Conservation (phyloP, 2,797 vertebrate species). For the Rhyacichthys aspro region DNA sequence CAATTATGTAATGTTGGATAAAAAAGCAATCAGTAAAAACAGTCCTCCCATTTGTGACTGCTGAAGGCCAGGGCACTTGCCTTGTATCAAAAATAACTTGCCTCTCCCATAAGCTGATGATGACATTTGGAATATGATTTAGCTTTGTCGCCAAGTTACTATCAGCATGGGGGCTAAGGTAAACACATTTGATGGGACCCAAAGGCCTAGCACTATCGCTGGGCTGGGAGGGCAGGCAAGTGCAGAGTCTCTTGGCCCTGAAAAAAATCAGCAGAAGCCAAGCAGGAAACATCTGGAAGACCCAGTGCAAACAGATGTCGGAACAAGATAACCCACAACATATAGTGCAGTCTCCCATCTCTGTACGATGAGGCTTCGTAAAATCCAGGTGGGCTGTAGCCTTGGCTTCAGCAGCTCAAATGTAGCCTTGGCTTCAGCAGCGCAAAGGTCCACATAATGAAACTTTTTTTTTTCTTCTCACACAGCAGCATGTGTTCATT, state of each 20-base stretch:
- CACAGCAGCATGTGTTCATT: slow-evolving; percentile 77
- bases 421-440: slow-evolving; percentile 73
- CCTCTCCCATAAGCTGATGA: slow-evolving; percentile 68
- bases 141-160: slow-evolving; percentile 75
- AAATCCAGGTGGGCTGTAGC: slow-evolving; percentile 79
- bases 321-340: slow-evolving; percentile 77
- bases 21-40: slow-evolving; percentile 30
- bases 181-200: slow-evolving; percentile 77
- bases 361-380: slow-evolving; percentile 67
- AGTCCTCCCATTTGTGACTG: slow-evolving; percentile 38
- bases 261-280: slow-evolving; percentile 72
- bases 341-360: slow-evolving; percentile 65
- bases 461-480: slow-evolving; percentile 55
- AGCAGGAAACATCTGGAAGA: slow-evolving; percentile 88
- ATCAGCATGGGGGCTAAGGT: slow-evolving; percentile 69
- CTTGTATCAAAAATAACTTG: slow-evolving; percentile 66
- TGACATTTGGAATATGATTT: slow-evolving; percentile 78
- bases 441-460: slow-evolving; percentile 79
- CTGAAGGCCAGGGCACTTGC: slow-evolving; percentile 57
- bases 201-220: slow-evolving; percentile 57
- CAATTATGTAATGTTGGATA: slow-evolving; percentile 52
- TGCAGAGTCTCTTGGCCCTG: slow-evolving; percentile 58
- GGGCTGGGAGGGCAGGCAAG: slow-evolving; percentile 64
- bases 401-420: slow-evolving; percentile 71
- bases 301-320: slow-evolving; percentile 82